These are phyloP conservation scores for Cryptoprocta ferox DNA, from an alignment of 2,797 vertebrate genomes.

Conservation along the genomic window DNA sequence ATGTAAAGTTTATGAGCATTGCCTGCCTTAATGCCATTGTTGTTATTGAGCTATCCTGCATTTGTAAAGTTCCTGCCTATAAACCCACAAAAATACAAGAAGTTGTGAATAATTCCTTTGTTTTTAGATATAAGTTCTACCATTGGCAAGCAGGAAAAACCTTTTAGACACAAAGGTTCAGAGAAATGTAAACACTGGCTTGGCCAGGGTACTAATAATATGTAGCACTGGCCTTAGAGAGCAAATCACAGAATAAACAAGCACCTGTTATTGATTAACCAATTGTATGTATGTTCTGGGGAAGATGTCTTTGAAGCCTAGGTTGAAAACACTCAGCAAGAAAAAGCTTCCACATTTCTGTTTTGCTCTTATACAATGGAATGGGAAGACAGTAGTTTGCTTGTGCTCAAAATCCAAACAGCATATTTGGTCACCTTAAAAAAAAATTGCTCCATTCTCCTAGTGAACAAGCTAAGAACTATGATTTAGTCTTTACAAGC, in stretches of 20 bases:
- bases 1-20: constrained; percentile 63
- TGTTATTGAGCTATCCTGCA: constrained; percentile 46
- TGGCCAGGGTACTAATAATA: constrained; percentile 61
- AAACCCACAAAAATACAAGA: constrained; percentile 1
- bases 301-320: background rate
- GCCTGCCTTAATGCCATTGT: background rate
- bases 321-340: background rate
- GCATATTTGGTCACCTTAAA: constrained; percentile 1
- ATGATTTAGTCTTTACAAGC: background rate
- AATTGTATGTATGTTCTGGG: background rate
- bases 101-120: constrained; percentile 51
- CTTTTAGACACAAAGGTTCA: constrained; percentile 7
- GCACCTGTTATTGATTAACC: constrained; percentile 48
- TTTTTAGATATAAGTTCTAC: constrained; percentile 39
- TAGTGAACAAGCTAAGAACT: background rate
- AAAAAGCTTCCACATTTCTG: constrained; percentile 32
- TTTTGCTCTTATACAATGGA: constrained; percentile 11
- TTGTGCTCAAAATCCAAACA: constrained; percentile 24
- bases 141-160: constrained; percentile 23
- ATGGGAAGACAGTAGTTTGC: background rate
- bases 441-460: background rate
- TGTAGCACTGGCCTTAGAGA: constrained; percentile 65
- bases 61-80: constrained; percentile 50
- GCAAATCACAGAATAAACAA: constrained; percentile 60
- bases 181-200: background rate